Conservation (phyloP, 2,888 invertebrate genomes). For the Allophyes oxyacanthae region DNA sequence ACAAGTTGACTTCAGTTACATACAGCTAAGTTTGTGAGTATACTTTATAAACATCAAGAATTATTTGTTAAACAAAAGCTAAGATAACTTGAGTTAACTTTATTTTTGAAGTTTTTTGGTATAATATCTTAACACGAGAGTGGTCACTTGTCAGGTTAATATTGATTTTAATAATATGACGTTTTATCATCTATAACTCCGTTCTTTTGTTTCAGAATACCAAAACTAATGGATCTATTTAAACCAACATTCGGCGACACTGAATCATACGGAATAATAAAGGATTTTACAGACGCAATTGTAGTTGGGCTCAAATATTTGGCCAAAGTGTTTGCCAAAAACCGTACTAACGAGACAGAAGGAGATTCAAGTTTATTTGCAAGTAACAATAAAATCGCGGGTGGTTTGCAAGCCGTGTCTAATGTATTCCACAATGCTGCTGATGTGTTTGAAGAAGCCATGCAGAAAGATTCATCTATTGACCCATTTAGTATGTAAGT, state of each 20-base stretch:
- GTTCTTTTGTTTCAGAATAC: slow-evolving; percentile 70
- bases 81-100: too few species aligned
- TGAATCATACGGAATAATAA: slow-evolving; percentile 70
- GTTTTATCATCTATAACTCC: slow-evolving; percentile 2
- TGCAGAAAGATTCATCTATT: slow-evolving; percentile 56
- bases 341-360: slow-evolving; percentile 38
- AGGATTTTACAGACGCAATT: slow-evolving; percentile 69
- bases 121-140: too few species aligned
- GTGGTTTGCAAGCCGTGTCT: slow-evolving; percentile 55
- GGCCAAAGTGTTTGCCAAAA: slow-evolving; percentile 66
- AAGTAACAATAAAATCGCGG: slow-evolving; percentile 20
- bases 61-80: too few species aligned
- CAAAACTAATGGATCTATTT: slow-evolving; percentile 76
- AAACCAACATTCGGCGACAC: slow-evolving; percentile 80
- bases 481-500: slow-evolving; percentile 82
- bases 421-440: slow-evolving; percentile 67
- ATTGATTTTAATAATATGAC: too few species aligned
- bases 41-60: too few species aligned
- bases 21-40: slow-evolving; percentile 79
- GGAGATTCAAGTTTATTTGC: slow-evolving; percentile 42
- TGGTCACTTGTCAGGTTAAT: too few species aligned
- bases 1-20: slow-evolving; percentile 76
- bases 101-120: too few species aligned
- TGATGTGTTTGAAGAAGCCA: slow-evolving; percentile 59
- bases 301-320: slow-evolving; percentile 72